These are phyloP conservation scores for Sinosuthora webbiana DNA, from an alignment of 2,113 vertebrate genomes.

Conservation along the genomic window DNA sequence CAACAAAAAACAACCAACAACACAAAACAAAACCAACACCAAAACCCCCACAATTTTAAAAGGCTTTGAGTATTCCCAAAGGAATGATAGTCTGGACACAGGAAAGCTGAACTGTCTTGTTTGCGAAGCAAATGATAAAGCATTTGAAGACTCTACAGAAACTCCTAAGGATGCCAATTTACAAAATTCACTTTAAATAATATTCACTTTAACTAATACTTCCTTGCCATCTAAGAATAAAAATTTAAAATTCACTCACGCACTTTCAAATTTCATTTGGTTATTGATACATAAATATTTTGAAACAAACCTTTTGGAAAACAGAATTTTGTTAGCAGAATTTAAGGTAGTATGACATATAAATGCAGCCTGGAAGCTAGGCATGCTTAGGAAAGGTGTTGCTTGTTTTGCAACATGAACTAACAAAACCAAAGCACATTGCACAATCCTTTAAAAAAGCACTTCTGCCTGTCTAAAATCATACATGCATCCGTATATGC, in stretches of 20 bases:
- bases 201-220: background rate
- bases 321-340: background rate
- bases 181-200: background rate
- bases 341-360: background rate
- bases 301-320: background rate
- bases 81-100: conserved; percentile 37
- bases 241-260: background rate
- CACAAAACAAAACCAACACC: background rate
- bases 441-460: background rate
- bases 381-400: background rate
- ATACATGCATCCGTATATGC: background rate
- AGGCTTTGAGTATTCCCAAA: conserved; percentile 71
- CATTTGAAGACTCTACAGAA: conserved; percentile 7
- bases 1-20: background rate
- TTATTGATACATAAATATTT: background rate
- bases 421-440: background rate
- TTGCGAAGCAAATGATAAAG: conserved; percentile 51
- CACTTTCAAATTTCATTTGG: background rate
- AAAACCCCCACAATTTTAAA: conserved; percentile 66
- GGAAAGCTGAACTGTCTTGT: conserved; percentile 16
- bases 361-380: background rate
- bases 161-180: background rate
- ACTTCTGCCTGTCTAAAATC: conserved; percentile 12
- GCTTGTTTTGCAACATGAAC: background rate
- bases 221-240: background rate